Evolutionary conservation across 30 jellyfish, hydroid and myxozoan species (phyloP).

Genomic region (Euphysa ruthae): DNA sequence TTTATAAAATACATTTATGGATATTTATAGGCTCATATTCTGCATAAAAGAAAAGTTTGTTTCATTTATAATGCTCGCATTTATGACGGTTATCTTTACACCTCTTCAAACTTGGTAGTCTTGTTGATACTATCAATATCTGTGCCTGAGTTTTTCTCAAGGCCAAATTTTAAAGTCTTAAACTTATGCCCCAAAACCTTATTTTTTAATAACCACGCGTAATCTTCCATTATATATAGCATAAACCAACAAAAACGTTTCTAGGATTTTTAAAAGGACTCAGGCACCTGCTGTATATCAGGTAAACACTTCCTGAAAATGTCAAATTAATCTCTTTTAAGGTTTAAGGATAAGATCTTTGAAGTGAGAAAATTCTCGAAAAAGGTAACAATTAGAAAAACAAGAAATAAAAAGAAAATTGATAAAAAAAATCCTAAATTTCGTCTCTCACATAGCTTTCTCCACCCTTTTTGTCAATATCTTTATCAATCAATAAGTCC

Average conservation of each 20-base stretch:
- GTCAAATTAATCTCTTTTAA: too few relatives aligned
- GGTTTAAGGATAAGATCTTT: too few relatives aligned
- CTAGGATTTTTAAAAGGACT: background rate
- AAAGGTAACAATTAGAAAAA: background rate
- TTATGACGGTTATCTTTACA: too few relatives aligned
- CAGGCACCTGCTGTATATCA: too few relatives aligned
- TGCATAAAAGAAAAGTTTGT: background rate
- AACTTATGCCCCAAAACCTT: background rate
- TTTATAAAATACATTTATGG: background rate
- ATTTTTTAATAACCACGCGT: background rate
- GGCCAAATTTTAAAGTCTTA: background rate
- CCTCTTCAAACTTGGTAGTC: background rate
- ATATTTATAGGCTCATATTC: background rate
- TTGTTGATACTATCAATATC: background rate
- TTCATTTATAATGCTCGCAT: too few relatives aligned
- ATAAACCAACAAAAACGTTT: background rate
- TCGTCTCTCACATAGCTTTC: background rate
- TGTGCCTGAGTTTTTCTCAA: constrained; percentile 1
- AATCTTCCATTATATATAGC: background rate
- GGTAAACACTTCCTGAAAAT: too few relatives aligned
- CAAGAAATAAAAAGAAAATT: background rate
- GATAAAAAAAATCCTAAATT: background rate
- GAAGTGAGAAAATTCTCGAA: background rate
- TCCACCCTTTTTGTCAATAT: constrained; percentile 1
- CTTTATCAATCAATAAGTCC: background rate